Percentiles rank a stretch among this genome's conserved stretches.
These are phyloP conservation scores for Scaptomyza montana DNA, from an alignment of 1,140 invertebrate genomes.

Conservation along the genomic window DNA sequence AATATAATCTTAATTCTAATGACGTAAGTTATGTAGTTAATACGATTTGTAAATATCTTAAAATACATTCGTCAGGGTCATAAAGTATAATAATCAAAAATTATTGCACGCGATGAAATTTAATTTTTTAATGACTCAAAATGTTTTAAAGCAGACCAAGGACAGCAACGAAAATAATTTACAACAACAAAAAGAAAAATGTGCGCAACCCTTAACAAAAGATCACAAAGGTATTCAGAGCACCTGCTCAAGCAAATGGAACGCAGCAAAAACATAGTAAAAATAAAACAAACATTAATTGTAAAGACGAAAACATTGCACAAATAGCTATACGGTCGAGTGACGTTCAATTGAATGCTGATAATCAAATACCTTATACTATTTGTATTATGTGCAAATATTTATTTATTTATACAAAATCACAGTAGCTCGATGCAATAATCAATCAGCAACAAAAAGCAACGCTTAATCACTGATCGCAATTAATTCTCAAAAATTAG, in stretches of 20 bases:
- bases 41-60: too few species aligned
- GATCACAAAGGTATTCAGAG: conserved; percentile 13
- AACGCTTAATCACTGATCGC: conserved; percentile 37
- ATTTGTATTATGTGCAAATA: conserved; percentile 20
- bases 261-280: conserved; percentile 13
- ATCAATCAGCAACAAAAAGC: conserved; percentile 48
- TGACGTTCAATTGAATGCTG: conserved; percentile 38
- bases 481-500: conserved; percentile 34
- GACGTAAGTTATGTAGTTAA: background rate
- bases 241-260: conserved; percentile 26
- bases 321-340: conserved; percentile 63
- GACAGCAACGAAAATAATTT: conserved; percentile 17
- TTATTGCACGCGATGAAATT: background rate
- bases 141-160: conserved; percentile 23
- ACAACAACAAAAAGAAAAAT: background rate
- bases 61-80: background rate
- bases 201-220: conserved; percentile 17
- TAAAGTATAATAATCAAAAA: background rate
- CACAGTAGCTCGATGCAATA: conserved; percentile 52
- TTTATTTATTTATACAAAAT: conserved; percentile 53
- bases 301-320: conserved; percentile 39
- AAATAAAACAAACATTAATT: conserved; percentile 18
- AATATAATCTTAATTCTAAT: too few species aligned
- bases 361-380: conserved; percentile 30
- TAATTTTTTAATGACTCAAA: conserved; percentile 1